These are phyloP conservation scores for Cephalopterus ornatus DNA, from an alignment of 2,113 vertebrate species.

Conservation along the genomic window DNA sequence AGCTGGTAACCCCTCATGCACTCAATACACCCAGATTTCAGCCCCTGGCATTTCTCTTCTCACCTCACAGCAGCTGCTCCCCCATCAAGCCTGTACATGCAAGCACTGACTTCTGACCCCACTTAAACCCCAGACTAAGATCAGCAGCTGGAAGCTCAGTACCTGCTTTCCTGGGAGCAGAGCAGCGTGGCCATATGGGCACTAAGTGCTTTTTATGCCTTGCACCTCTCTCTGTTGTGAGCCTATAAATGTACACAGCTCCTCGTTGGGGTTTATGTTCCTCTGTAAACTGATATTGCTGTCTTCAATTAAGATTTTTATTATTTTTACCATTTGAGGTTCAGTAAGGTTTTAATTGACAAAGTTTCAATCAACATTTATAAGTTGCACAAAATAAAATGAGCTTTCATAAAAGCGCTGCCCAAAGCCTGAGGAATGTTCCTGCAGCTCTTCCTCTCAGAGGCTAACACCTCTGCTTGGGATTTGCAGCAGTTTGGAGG, in stretches of 20 bases:
- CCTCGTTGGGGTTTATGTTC: background rate
- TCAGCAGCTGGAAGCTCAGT: background rate
- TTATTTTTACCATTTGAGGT: background rate
- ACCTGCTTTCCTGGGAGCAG: background rate
- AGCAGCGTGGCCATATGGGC: background rate
- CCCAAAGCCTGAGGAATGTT: background rate
- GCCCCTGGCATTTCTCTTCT: background rate
- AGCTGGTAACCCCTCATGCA: background rate
- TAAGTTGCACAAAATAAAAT: background rate
- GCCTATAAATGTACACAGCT: background rate
- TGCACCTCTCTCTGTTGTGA: background rate
- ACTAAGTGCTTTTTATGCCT: background rate
- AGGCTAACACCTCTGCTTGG: background rate
- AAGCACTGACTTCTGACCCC: background rate
- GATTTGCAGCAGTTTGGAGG: background rate
- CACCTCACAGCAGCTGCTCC: background rate
- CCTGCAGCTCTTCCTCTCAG: background rate
- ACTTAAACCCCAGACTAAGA: background rate
- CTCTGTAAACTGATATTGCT: background rate
- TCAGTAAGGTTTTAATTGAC: background rate
- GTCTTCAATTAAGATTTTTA: background rate
- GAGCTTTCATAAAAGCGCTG: background rate
- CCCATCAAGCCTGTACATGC: background rate
- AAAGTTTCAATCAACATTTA: background rate
- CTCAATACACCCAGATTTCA: background rate